Conservation (phyloP, 2,797 vertebrate species). For the Crocidura indochinensis region DNA sequence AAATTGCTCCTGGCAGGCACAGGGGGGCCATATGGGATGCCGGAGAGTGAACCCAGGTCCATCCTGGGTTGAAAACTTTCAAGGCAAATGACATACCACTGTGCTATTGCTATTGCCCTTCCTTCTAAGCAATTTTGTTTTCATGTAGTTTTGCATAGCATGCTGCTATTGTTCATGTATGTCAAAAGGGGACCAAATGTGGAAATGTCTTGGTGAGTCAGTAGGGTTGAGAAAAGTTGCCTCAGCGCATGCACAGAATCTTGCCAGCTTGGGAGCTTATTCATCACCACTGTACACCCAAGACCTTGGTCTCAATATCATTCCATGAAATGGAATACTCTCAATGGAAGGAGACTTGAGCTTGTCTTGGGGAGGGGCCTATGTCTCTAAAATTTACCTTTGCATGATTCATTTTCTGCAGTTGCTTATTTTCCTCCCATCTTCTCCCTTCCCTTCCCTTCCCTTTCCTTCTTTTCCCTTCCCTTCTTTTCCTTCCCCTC, state of each 20-base stretch:
- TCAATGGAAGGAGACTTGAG: constrained; percentile 41
- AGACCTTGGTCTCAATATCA: constrained; percentile 35
- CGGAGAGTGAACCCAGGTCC: no score
- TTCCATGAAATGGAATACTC: constrained; percentile 32
- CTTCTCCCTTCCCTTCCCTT: no score
- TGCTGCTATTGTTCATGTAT: constrained; percentile 69
- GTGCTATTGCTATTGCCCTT: constrained; percentile 14
- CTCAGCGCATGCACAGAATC: neutral
- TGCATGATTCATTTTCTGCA: constrained; percentile 8
- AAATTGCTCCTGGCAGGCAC: no score
- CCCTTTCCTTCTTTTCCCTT: no score
- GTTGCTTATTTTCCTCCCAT: no score
- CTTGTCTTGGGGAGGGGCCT: neutral
- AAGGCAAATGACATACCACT: no score
- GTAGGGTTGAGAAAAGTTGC: neutral
- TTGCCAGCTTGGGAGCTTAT: constrained; percentile 15
- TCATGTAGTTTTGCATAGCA: constrained; percentile 64
- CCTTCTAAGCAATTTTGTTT: constrained; percentile 49
- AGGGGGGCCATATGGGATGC: no score
- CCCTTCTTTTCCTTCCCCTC: no score
- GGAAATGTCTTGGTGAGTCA: constrained; percentile 6
- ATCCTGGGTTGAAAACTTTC: no score
- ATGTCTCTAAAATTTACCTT: neutral
- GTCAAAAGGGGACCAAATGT: constrained; percentile 10
- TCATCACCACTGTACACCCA: constrained; percentile 7